Evolutionary conservation across 2,113 vertebrate genomes (phyloP), one percentile per base, ranked within the genome.

Genomic region (Rhizomys pruinosus): DNA sequence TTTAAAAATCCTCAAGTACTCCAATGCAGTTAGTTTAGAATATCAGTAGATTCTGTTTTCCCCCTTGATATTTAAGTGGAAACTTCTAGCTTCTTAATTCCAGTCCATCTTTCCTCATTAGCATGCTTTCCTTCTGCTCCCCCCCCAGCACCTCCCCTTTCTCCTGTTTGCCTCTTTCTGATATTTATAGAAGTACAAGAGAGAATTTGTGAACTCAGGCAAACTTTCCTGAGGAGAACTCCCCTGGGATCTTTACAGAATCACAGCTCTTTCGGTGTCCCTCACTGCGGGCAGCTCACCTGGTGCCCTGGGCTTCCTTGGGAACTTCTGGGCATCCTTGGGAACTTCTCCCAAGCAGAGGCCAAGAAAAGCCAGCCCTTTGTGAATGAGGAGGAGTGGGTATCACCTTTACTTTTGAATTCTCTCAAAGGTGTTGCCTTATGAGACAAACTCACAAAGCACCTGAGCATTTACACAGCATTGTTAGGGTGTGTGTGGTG

Each of bases 121-220:
- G 44, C 37, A 92, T 82, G 37, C n/a, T 86, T 89, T 89, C 76
- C 19, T 88, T 64, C 11, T 71, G 73, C 76, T 44, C 17, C 55
- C 78, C 78, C 68, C 39, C 82, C 86, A n/a, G n/a, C n/a, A 47
- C 76, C 80, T 86, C 59, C 59, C 47, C 68, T 79, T 90, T 94
- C 82, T 94, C 89, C 9, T 92, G 63, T 96, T 96, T 96, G 79
- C 72, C 57, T 84, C 89, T 29, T 89, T 77, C 47, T 97, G 96
- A 95, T 94, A 95, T 95, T 96, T 96, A 86, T 86, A 59, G 92
- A 96, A 94, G 79, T 19, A 84, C 64, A 78, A 69, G 90, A 55
- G 84, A 85, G 92, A 94, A 93, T 96, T 81, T 85, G 73, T 96
- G 84, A 92, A 87, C 44, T 80, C 77, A 82, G 42, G 92, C 94